Percentiles rank a stretch among this genome's conserved stretches.
phyloP scores from a whole-genome alignment of 2,888 invertebrate genomes.

The Macrophya annulata region DNA sequence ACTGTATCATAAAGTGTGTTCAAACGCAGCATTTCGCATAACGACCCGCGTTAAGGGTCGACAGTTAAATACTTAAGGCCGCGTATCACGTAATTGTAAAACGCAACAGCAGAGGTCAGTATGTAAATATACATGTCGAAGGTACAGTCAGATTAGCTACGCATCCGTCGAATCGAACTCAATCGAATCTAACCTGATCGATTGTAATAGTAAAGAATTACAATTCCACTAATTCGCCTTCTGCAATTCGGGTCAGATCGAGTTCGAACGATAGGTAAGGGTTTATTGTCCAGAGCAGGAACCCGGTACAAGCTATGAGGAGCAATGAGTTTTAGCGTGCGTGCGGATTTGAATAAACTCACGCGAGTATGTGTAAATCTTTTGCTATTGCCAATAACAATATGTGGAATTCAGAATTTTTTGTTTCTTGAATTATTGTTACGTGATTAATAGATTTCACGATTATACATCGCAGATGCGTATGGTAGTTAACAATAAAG shows the following conservation, averaged over 20 bases:
- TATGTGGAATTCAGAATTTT: conserved; percentile 19
- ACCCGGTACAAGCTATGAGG: background rate
- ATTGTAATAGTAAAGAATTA: conserved; percentile 45
- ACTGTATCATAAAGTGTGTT: conserved; percentile 56
- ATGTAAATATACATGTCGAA: conserved; percentile 18
- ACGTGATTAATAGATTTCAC: conserved; percentile 5
- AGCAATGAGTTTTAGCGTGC: background rate
- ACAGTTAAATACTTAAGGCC: conserved; percentile 44
- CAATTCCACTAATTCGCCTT: conserved; percentile 22
- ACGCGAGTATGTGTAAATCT: background rate
- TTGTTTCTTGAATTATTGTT: background rate
- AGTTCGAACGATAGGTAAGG: conserved; percentile 28
- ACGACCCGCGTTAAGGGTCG: conserved; percentile 39
- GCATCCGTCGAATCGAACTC: background rate
- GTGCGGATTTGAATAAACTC: background rate
- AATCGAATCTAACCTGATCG: conserved; percentile 31
- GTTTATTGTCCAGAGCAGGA: background rate
- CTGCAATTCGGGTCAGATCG: background rate
- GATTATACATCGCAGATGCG: conserved; percentile 16
- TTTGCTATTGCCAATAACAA: background rate
- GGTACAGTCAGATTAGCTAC: background rate
- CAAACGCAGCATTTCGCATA: conserved; percentile 47
- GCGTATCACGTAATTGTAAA: conserved; percentile 51
- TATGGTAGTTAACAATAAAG: conserved; percentile 16
- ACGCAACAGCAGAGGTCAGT: conserved; percentile 28